Base-by-base conservation (phyloP, 2,888 invertebrate genomes). In the Drosophila picticornis region DNA sequence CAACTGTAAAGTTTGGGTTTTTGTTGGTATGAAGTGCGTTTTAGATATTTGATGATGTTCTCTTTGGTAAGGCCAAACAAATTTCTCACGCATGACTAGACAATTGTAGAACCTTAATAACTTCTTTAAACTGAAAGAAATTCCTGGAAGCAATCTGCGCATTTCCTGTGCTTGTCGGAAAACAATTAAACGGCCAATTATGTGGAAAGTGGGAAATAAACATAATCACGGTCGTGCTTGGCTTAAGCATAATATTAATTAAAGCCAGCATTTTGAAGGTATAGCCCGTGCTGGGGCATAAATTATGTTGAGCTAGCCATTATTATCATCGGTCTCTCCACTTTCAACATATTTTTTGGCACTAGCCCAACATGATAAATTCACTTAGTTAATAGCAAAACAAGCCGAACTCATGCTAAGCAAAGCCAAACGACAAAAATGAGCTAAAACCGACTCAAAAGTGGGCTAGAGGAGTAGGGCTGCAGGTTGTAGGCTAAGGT, bases 1-100 rank as follows among this genome's bases (percentile, higher is more conserved):
- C 97, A 94, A 97, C 98, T 98, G 84, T 6, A 84, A 83, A 57
- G 40, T 67, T 40, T 22, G 2, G 61, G 25, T 68, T 10, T 46
- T 65, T 71, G 46, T 27, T n/a, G 7, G 16, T 40, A 31, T 53
- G 48, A 50, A 43, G 50, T 64, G 56, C 56, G 66, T 63, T 53
- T 60, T 60, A 38, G 50, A 38, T 64, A 13, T 55, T 34, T 50
- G 61, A 60, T 51, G 43, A 7, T 60, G 43, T 29, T 48, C 32
- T 68, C 29, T 52, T 34, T 36, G 51, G 61, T 51, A 56, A 40
- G 57, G 36, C 16, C 43, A 53, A 67, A 25, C 19, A 22, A 27
- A 22, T 63, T 85, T 84, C 84, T 74, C 84, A 84, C 85, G 80
- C 80, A 75, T 51, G 56, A 62, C 27, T 27, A 38, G 66, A 61